A percentile compares a stretch with the other conserved stretches of the same genome.
phyloP scores from a whole-genome alignment of 2,797 vertebrate species.

The Paguma larvata region DNA sequence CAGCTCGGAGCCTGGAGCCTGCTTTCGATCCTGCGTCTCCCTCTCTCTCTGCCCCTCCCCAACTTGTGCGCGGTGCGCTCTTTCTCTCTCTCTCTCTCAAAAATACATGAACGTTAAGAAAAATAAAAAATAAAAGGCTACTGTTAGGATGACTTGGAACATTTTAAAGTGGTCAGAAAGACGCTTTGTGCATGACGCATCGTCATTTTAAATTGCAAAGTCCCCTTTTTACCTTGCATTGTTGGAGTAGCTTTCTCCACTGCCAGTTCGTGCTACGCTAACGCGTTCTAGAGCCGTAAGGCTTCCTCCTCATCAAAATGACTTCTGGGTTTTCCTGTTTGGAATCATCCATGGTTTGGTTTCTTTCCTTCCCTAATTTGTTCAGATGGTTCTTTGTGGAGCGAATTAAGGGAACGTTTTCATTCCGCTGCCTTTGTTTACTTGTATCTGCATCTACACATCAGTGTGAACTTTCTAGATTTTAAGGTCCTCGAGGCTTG shows the following conservation, averaged over 20 bases:
- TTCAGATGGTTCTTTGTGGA: conserved; percentile 3
- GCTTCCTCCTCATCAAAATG: neutral
- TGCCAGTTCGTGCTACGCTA: conserved; percentile 18
- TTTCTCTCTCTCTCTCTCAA: no score
- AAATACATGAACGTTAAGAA: no score
- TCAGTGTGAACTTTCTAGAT: conserved; percentile 14
- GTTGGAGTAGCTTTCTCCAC: neutral
- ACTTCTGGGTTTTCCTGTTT: conserved; percentile 32
- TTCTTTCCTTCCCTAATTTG: conserved; percentile 37
- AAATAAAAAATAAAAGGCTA: no score
- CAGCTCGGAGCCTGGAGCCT: no score
- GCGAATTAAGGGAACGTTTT: conserved; percentile 29
- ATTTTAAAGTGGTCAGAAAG: conserved; percentile 50
- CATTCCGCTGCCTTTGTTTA: conserved; percentile 55
- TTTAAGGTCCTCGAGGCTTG: conserved; percentile 23
- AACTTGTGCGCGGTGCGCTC: no score
- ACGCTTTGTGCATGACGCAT: neutral
- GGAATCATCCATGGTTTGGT: neutral
- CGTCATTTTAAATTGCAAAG: conserved; percentile 54
- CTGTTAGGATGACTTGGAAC: conserved; percentile 15
- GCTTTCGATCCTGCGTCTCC: no score
- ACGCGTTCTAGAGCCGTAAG: neutral
- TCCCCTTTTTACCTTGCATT: neutral
- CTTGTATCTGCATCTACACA: neutral
- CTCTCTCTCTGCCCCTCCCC: no score